Conservation (phyloP, 1,140 invertebrate genomes). For the Diachasmimorpha longicaudata region DNA sequence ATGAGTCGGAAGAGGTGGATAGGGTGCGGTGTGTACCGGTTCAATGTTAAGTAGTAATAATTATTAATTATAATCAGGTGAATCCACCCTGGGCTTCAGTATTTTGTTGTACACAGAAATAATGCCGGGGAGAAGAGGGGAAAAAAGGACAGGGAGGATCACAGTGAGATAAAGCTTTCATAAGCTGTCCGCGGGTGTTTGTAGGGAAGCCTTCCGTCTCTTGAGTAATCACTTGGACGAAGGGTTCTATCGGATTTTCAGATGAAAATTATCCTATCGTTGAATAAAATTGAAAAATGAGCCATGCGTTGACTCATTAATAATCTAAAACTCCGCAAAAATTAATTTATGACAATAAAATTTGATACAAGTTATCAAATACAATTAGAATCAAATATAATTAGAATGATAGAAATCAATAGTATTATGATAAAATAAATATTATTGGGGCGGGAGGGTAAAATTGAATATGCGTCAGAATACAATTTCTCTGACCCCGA, state of each 20-base stretch:
- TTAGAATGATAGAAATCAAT: no score
- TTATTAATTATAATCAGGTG: slow-evolving; percentile 19
- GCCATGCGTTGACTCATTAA: no score
- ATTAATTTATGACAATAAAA: no score
- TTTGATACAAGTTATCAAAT: no score
- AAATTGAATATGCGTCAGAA: no score
- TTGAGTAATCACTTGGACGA: neutral
- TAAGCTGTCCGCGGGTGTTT: neutral
- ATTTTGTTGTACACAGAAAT: neutral
- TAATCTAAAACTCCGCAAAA: no score
- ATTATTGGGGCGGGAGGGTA: no score
- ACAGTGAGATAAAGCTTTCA: neutral
- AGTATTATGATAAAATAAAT: no score
- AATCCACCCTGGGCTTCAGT: neutral
- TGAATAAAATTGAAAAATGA: neutral
- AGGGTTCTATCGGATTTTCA: neutral
- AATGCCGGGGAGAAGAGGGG: neutral
- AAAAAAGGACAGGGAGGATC: neutral
- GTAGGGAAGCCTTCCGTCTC: neutral
- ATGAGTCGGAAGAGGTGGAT: neutral
- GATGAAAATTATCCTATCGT: neutral
- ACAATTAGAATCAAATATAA: no score
- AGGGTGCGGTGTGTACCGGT: neutral
- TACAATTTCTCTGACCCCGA: no score
- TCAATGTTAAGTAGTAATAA: slow-evolving; percentile 22